Evolutionary conservation across 2,888 invertebrate species (phyloP), one percentile per base, ranked within the genome.

Genomic region (Poecilus cupreus): DNA sequence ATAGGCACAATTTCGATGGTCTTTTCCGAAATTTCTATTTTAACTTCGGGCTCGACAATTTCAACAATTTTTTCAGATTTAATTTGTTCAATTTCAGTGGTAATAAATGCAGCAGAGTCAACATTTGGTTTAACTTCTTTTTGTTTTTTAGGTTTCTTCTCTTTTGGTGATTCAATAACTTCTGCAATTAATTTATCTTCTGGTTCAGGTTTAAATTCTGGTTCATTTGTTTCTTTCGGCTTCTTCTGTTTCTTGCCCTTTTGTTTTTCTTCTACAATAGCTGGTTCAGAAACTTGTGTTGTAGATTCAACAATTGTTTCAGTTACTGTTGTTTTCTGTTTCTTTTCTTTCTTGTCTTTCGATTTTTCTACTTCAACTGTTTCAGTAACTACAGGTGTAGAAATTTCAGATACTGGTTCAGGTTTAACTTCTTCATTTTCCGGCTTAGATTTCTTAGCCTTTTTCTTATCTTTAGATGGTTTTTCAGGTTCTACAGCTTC

Each of bases 251-350:
- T 64, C 32, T 54, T 54, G 22, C 22, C 4, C 22, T 54, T 54
- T 3, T 10, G 22, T 54, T 54, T 54, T 10, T 54, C 49, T 18
- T 32, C 32, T 32, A 32, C 32, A 49, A 20, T 10, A 54, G 8
- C n/a, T 22, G 24, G n/a, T 72, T 72, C 43, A 72, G 26, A 16
- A 39, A 39, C 39, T 16, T 20, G 39, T 20, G 51, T 54, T 18
- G 76, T n/a, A 13, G 46, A 16, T 75, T 49, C 51, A 51, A 75
- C 75, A 57, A 37, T 39, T 37, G 57, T n/a, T 76, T 76, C 54
- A 54, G 32, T 13, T 5, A 18, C n/a, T 26, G 49, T n/a, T 51
- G 49, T 51, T 75, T 49, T 24, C 16, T 60, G 60, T 60, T 60
- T 60, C 13, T 24, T 22, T 60, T 6, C 24, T 60, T 60, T 60